Evolutionary conservation across 1,140 invertebrate genomes (phyloP), one percentile per base, ranked within the genome.

Genomic region (Brachionus paranguensis): DNA sequence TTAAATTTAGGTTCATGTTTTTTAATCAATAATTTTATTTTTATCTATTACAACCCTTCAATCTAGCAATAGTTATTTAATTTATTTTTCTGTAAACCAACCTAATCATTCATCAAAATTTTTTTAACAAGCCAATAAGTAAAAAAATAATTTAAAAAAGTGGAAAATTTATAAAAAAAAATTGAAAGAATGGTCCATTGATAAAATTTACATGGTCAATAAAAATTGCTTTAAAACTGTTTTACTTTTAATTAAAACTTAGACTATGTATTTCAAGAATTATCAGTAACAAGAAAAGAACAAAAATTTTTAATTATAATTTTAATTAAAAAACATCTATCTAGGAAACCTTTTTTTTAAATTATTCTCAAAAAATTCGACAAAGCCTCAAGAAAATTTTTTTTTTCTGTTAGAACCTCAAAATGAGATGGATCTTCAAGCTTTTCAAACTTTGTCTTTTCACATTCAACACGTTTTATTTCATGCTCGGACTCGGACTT

Each of bases 381-480:
- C 24, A 20, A 37, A 72, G 43, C 2, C 41, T n/a, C 8, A 55
- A 24, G 8, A 53, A 79, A 27, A 20, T 8, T 17, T 27, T 8
- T 17, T 27, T 33, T 33, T 64, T 12, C 14, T 37, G 41, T 12
- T 27, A 33, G 17, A 64, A 81, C 33, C 20, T 27, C 10, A 81
- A 81, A 81, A 81, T 81, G 78, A 68, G 41, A 43, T 81, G 53
- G n/a, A 29, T 68, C 60, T 81, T 81, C 60, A 81, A 81, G 37
- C 41, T 81, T 33, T 81, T 81, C 20, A 81, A 81, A 64, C 10
- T 81, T 37, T 81, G 53, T 20, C n/a, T 81, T 3, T 81, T 81
- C 60, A 60, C 64, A 43, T 81, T 60, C 53, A 81, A 81, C 37
- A 81, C 78, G 33, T 81, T 81, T 43, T 81, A 81, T 81, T 81